phyloP scores from a whole-genome alignment of 2,888 invertebrate genomes.

The Amphipoea lucens region DNA sequence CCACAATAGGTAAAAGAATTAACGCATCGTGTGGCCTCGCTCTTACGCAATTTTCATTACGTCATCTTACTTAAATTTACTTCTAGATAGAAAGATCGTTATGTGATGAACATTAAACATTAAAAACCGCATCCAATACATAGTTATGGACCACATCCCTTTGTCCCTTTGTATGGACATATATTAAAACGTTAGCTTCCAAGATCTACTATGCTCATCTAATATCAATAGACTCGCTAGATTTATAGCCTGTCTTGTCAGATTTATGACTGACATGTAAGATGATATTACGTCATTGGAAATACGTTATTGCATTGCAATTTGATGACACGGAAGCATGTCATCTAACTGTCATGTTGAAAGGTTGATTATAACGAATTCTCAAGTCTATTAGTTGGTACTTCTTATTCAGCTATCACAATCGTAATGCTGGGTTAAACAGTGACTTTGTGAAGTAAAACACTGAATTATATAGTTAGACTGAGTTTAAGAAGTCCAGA shows the following conservation, averaged over 20 bases:
- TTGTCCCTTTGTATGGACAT: not conserved
- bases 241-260: constrained; percentile 38
- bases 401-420: not conserved
- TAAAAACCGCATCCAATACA: not conserved
- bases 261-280: constrained; percentile 36
- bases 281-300: constrained; percentile 35
- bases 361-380: constrained; percentile 10
- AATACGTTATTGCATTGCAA: constrained; percentile 26
- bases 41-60: not conserved
- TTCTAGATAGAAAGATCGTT: not conserved
- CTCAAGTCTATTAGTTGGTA: not conserved
- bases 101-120: not conserved
- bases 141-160: not conserved
- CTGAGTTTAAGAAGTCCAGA: not conserved
- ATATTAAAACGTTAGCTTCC: constrained; percentile 18
- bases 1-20: no score
- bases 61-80: not conserved
- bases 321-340: constrained; percentile 29
- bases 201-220: constrained; percentile 14
- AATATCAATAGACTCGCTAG: constrained; percentile 36
- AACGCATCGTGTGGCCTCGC: no score
- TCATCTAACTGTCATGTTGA: constrained; percentile 15
- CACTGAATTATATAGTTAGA: not conserved
- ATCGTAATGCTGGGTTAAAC: not conserved
- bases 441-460: not conserved